phyloP scores from a whole-genome alignment of 2,113 vertebrate genomes.

The Anarhynchus alexandrinus region DNA sequence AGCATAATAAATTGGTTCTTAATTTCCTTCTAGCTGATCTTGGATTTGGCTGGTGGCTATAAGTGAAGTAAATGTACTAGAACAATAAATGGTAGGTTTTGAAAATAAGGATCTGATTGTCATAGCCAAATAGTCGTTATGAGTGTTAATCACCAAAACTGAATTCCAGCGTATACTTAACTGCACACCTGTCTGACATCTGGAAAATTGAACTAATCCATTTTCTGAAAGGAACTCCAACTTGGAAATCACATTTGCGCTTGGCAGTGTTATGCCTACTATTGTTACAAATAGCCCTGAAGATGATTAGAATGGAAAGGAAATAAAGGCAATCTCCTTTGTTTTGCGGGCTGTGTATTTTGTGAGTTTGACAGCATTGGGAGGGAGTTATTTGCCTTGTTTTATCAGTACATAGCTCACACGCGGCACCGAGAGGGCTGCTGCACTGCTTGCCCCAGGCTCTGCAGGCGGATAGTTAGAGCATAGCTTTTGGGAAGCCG shows the following conservation, averaged over 20 bases:
- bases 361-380: background rate
- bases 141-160: conserved; percentile 55
- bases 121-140: conserved; percentile 61
- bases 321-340: conserved; percentile 51
- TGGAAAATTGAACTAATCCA: conserved; percentile 72
- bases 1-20: conserved; percentile 65
- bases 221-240: conserved; percentile 61
- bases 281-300: conserved; percentile 59
- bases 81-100: conserved; percentile 61
- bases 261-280: conserved; percentile 47
- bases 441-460: background rate
- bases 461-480: background rate
- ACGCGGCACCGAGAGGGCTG: background rate
- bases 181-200: conserved; percentile 69
- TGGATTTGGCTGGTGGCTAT: conserved; percentile 54
- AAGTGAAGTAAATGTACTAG: conserved; percentile 61
- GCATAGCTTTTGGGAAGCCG: background rate
- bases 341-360: background rate
- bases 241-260: conserved; percentile 49
- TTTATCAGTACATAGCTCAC: background rate
- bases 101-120: conserved; percentile 58
- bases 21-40: conserved; percentile 63
- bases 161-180: conserved; percentile 65
- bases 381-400: background rate
- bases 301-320: conserved; percentile 58